Conservation (phyloP, 2,113 vertebrate species). For the Psephotus haematonotus region DNA sequence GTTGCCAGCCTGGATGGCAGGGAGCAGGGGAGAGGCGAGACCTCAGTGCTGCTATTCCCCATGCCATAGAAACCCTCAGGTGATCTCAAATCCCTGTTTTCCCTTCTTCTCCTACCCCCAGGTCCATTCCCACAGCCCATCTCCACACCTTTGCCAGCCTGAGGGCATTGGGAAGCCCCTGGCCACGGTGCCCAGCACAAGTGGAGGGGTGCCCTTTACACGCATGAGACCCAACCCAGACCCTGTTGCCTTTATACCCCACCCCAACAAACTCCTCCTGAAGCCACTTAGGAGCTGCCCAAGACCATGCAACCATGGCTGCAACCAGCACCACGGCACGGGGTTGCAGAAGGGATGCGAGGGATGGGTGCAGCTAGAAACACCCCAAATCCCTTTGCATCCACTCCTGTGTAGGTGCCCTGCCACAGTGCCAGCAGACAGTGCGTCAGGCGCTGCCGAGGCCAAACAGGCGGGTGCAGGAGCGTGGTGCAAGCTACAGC, state of each 20-base stretch:
- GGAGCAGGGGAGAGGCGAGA: background rate
- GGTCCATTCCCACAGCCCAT: background rate
- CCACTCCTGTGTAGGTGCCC: background rate
- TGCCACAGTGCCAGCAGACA: background rate
- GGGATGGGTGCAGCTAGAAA: background rate
- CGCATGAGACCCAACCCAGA: background rate
- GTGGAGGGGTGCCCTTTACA: background rate
- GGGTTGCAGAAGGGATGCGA: background rate
- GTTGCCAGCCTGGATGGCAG: background rate
- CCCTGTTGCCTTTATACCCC: background rate
- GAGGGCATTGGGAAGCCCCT: background rate
- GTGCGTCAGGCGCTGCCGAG: background rate
- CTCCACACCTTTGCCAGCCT: background rate
- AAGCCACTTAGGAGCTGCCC: fast-evolving
- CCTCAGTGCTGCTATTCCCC: fast-evolving
- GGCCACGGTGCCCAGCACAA: fast-evolving
- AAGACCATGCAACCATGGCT: background rate
- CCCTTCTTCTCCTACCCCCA: background rate
- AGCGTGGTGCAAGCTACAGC: background rate
- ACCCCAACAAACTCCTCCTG: background rate
- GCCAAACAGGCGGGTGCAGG: background rate
- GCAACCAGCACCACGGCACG: fast-evolving
- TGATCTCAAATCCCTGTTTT: fast-evolving
- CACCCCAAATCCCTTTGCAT: background rate
- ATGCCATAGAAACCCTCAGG: background rate